Evolutionary conservation across 1,140 invertebrate genomes (phyloP).

Genomic region (Cherax quadricarinatus): DNA sequence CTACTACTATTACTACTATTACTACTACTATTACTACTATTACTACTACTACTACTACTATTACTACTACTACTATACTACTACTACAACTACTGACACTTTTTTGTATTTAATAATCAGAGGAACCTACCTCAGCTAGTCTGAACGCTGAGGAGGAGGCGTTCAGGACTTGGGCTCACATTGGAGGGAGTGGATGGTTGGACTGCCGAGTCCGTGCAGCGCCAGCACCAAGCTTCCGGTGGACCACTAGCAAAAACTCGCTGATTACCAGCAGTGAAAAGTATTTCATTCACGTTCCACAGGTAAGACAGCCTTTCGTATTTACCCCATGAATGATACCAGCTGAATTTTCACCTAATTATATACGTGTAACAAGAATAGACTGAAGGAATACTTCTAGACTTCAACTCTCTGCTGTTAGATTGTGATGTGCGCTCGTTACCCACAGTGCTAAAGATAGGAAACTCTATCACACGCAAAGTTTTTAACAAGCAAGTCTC

Average conservation of each 20-base stretch:
- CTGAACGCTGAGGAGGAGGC: background rate
- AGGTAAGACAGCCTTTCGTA: background rate
- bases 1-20: too few relatives aligned
- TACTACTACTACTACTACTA: too few relatives aligned
- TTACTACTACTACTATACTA: too few relatives aligned
- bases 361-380: too few relatives aligned
- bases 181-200: constrained; percentile 24
- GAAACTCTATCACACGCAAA: too few relatives aligned
- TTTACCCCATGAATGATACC: background rate
- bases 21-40: too few relatives aligned
- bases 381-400: too few relatives aligned
- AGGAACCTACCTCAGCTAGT: background rate
- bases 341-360: too few relatives aligned
- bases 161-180: background rate
- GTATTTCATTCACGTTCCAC: constrained; percentile 41
- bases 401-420: too few relatives aligned
- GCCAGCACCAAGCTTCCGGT: constrained; percentile 37
- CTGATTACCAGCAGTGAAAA: constrained; percentile 33
- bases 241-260: background rate
- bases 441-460: too few relatives aligned
- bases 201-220: constrained; percentile 44
- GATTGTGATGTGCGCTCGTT: too few relatives aligned
- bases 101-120: background rate
- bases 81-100: background rate
- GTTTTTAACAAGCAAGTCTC: too few relatives aligned